Base-by-base conservation (phyloP, 2,113 vertebrate genomes). In the Hydrolagus affinis region DNA sequence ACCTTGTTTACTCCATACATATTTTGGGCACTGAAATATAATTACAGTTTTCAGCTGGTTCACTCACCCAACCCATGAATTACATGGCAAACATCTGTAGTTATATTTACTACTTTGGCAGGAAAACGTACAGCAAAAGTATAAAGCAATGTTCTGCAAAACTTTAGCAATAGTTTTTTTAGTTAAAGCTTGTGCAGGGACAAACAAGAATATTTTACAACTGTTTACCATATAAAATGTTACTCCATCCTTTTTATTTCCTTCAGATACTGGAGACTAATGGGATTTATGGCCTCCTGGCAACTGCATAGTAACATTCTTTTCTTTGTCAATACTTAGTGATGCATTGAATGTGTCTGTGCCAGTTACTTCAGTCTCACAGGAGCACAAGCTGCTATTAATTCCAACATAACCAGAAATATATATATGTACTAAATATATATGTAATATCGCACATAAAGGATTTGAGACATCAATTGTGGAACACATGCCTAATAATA, bases 341-440 rank as follows among this genome's bases (percentile, higher is more conserved):
- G 23, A 25, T 30, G 1, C 77, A 80, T 10, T 28, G 64, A 80
- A 64, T 21, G 25, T 30, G 75, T 17, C 62, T 80, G 14, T 64
- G 4, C 60, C 8, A 80, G 14, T 78, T 78, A 62, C 57, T 78
- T 78, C 76, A 25, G 76, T 62, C 23, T 78, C 76, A 28, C 57
- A 78, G 11, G 21, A 78, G 57, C 59, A 78, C 12, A 2, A 78
- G 25, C 4, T 62, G 23, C 23, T 30, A 66, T 80, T 80, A 15
- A 14, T 80, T 78, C 17, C 4, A 64, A 28, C 59, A 80, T 44
- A 44, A 44, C n/a, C 60, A 64, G 57, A 64, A 64, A 30, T 66
- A 62, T 60, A 64, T 62, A 80, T 64, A 21, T 80, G 60, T 62
- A 25, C 25, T 64, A 8, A 62, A 12, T 60, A 25, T 66, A 25